phyloP scores from a whole-genome alignment of 2,797 vertebrate genomes.

The Acestrorhynchus altus region DNA sequence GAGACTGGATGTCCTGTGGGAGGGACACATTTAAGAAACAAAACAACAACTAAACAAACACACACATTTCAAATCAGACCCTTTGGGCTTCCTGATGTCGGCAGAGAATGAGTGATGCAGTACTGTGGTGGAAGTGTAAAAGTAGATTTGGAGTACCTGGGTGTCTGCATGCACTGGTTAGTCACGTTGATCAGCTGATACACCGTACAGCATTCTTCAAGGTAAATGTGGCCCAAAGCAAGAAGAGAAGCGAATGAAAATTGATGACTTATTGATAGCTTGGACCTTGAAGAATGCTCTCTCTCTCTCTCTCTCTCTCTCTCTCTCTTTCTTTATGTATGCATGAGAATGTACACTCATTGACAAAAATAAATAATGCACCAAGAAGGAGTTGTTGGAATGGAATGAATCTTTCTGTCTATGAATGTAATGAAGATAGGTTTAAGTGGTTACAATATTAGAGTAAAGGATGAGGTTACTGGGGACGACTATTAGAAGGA shows the following conservation, averaged over 20 bases:
- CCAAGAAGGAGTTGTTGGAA: too few species aligned
- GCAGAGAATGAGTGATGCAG: slow-evolving; percentile 76
- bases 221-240: slow-evolving; percentile 77
- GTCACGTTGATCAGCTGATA: slow-evolving; percentile 76
- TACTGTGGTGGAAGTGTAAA: slow-evolving; percentile 80
- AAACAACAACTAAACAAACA: neutral
- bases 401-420: too few species aligned
- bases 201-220: slow-evolving; percentile 83
- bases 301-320: slow-evolving; percentile 54
- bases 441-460: too few species aligned
- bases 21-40: neutral
- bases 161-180: slow-evolving; percentile 81
- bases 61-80: neutral
- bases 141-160: slow-evolving; percentile 76
- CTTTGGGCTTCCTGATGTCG: slow-evolving; percentile 47
- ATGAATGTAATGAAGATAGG: too few species aligned
- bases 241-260: slow-evolving; percentile 41
- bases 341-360: slow-evolving; percentile 51
- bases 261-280: slow-evolving; percentile 69
- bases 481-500: too few species aligned
- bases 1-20: slow-evolving; percentile 25
- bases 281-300: slow-evolving; percentile 82
- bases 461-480: too few species aligned
- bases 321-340: slow-evolving; percentile 55
- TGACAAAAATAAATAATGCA: too few species aligned